These are phyloP conservation scores for Eubucco bourcierii DNA, from an alignment of 2,113 vertebrate genomes.

Conservation along the genomic window DNA sequence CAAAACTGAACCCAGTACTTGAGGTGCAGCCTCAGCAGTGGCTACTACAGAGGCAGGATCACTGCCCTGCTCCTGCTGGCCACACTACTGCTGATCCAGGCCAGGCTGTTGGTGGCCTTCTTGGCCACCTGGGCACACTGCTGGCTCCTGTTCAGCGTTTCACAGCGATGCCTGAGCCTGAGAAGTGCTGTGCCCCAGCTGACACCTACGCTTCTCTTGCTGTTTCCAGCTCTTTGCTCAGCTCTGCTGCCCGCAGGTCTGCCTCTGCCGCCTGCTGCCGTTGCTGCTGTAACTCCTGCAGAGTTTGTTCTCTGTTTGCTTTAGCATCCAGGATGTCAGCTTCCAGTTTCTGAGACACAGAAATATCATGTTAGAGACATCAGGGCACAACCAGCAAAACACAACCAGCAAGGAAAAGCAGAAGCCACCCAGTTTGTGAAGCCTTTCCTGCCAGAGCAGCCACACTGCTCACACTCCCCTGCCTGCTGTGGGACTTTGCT, in stretches of 20 bases:
- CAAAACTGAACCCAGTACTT: too few species aligned
- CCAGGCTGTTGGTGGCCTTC: too few species aligned
- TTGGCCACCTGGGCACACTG: too few species aligned
- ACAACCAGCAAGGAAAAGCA: neutral
- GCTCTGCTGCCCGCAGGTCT: constrained; percentile 80
- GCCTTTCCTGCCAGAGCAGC: neutral
- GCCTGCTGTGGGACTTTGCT: neutral
- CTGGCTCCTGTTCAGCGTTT: too few species aligned
- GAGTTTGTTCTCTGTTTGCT: constrained; percentile 80
- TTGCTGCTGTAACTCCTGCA: constrained; percentile 82
- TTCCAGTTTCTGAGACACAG: constrained; percentile 87
- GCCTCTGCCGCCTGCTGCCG: constrained; percentile 79
- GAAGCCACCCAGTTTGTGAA: neutral
- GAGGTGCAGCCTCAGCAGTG: too few species aligned
- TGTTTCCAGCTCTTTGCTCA: constrained; percentile 80
- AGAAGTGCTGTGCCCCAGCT: neutral
- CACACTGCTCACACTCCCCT: neutral
- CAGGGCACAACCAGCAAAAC: neutral
- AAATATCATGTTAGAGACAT: neutral
- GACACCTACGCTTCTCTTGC: constrained; percentile 85
- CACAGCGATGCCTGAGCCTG: neutral
- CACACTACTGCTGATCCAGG: too few species aligned
- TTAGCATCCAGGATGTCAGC: constrained; percentile 81
- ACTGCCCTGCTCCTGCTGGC: too few species aligned
- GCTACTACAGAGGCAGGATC: too few species aligned